Percentiles rank a stretch among this genome's conserved stretches.
These are phyloP conservation scores for Guaruba guarouba DNA, from an alignment of 2,113 vertebrate genomes.

Conservation along the genomic window DNA sequence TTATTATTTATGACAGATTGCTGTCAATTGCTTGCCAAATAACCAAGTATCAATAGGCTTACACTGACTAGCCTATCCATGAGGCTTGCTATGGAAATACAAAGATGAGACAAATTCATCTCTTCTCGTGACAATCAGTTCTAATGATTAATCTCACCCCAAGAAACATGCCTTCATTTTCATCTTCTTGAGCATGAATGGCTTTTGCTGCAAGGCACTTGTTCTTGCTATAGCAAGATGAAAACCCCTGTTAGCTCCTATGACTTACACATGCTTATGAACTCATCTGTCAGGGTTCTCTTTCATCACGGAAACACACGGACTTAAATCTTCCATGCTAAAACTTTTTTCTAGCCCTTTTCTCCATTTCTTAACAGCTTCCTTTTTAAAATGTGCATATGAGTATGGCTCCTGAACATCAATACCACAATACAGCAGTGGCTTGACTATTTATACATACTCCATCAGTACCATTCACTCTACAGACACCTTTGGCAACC, in stretches of 20 bases:
- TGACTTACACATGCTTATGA: not conserved
- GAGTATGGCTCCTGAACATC: not conserved
- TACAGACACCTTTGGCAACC: not conserved
- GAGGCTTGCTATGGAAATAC: not conserved
- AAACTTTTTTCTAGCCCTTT: not conserved
- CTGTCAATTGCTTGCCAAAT: not conserved
- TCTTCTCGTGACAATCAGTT: not conserved
- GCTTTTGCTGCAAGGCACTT: conserved; percentile 26
- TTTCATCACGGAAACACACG: not conserved
- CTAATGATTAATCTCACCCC: not conserved
- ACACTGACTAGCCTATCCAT: not conserved
- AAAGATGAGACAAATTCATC: not conserved
- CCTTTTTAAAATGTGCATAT: not conserved
- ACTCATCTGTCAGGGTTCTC: not conserved
- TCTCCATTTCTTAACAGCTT: not conserved
- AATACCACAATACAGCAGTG: not conserved
- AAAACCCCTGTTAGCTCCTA: not conserved
- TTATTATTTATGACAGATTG: not conserved
- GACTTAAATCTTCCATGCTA: not conserved
- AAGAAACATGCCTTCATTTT: not conserved
- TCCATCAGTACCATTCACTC: not conserved
- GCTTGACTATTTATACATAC: not conserved
- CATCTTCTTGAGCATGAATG: not conserved
- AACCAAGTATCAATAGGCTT: not conserved
- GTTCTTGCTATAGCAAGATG: conserved; percentile 10